Percentiles rank a stretch among this genome's conserved stretches.
These are phyloP conservation scores for Uropetala carovei DNA, from an alignment of 2,888 invertebrate genomes.

Conservation along the genomic window DNA sequence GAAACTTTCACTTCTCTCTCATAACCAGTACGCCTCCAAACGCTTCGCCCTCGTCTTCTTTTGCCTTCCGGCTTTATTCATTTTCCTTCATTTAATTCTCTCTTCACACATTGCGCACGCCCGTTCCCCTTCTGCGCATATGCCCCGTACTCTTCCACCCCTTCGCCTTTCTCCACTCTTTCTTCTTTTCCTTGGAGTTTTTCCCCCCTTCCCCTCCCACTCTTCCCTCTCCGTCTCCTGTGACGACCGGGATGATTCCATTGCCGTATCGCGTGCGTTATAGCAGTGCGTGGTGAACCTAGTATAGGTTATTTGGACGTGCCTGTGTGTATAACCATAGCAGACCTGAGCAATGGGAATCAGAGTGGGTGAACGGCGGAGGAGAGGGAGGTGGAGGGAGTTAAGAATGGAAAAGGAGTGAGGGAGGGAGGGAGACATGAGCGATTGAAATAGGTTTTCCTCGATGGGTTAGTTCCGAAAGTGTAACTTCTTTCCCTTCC, in stretches of 20 bases:
- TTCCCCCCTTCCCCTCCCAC: constrained; percentile 26
- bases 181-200: background rate
- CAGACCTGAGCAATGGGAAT: background rate
- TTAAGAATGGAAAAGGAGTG: background rate
- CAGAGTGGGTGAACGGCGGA: background rate
- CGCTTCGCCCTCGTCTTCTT: too few species aligned
- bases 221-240: background rate
- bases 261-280: constrained; percentile 59
- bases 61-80: too few species aligned
- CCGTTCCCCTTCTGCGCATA: constrained; percentile 39
- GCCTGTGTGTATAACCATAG: background rate
- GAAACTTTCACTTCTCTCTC: too few species aligned
- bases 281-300: constrained; percentile 49
- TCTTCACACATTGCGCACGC: constrained; percentile 20
- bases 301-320: constrained; percentile 1
- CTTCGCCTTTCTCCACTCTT: background rate
- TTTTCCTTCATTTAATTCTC: background rate
- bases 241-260: constrained; percentile 56
- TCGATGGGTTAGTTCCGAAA: constrained; percentile 11
- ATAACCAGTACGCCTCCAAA: too few species aligned
- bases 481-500: background rate
- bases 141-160: constrained; percentile 24
- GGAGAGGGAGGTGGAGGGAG: background rate
- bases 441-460: constrained; percentile 41
- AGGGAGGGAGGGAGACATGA: background rate